These are phyloP conservation scores for Araneus ventricosus DNA, from an alignment of 1,140 invertebrate genomes.

Conservation along the genomic window DNA sequence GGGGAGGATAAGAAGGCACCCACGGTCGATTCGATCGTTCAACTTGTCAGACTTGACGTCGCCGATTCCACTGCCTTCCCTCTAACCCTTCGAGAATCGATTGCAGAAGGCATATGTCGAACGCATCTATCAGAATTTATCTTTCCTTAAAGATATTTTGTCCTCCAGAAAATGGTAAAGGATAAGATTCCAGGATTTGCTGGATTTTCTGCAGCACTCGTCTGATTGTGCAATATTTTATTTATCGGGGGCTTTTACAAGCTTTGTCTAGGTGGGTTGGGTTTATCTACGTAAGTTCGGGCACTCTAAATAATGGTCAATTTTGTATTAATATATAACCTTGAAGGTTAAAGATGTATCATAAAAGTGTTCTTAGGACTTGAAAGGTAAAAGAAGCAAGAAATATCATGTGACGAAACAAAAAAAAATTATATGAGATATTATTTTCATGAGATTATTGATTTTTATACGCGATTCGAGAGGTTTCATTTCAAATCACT, in stretches of 20 bases:
- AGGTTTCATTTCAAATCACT: too few relatives aligned
- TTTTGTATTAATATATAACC: too few relatives aligned
- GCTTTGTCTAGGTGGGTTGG: background rate
- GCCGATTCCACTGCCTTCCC: conserved; percentile 29
- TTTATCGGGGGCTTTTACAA: background rate
- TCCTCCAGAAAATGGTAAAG: background rate
- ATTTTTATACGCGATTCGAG: too few relatives aligned
- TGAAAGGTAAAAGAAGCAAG: too few relatives aligned
- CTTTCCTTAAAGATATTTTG: conserved; percentile 54
- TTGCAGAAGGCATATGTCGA: conserved; percentile 70
- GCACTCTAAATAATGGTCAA: background rate
- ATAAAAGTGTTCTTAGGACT: too few relatives aligned
- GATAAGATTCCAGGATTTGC: conserved; percentile 16
- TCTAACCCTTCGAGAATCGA: conserved; percentile 45
- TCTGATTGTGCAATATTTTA: background rate
- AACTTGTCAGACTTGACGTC: conserved; percentile 64
- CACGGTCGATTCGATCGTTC: conserved; percentile 66
- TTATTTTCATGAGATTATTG: too few relatives aligned
- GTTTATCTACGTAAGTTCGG: background rate
- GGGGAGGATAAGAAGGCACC: background rate
- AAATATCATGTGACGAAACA: too few relatives aligned
- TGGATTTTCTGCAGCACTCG: background rate
- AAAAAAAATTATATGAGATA: too few relatives aligned
- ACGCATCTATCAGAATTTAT: conserved; percentile 70
- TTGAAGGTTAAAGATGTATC: too few relatives aligned